A percentile compares a stretch with the other conserved stretches of the same genome.
These are phyloP conservation scores for Antennarius striatus DNA, from an alignment of 2,113 vertebrate species.

Conservation along the genomic window DNA sequence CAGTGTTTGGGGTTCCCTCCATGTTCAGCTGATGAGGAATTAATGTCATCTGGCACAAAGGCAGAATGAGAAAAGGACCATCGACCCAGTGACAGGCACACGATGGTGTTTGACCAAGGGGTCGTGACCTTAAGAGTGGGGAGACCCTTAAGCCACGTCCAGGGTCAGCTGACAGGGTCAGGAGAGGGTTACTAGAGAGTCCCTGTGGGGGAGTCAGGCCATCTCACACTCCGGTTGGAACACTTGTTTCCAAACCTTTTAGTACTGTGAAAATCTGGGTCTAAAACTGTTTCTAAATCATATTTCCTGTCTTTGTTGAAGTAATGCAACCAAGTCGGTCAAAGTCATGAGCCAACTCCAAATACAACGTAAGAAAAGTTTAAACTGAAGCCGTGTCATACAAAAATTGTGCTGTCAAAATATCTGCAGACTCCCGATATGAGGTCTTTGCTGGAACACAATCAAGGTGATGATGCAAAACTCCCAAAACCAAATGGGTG, in stretches of 20 bases:
- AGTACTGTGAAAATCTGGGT: conserved; percentile 9
- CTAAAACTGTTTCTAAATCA: conserved; percentile 45
- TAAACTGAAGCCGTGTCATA: conserved; percentile 5
- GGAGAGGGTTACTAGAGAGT: conserved; percentile 48
- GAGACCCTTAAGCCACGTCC: conserved; percentile 49
- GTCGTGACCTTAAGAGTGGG: conserved; percentile 45
- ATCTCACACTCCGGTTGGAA: not conserved
- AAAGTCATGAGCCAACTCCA: conserved; percentile 20
- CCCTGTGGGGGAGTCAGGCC: conserved; percentile 50
- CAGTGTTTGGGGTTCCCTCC: conserved; percentile 38
- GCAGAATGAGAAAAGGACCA: conserved; percentile 40
- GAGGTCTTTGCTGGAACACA: conserved; percentile 1
- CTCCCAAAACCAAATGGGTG: conserved; percentile 1
- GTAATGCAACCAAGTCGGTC: conserved; percentile 15
- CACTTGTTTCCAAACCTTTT: conserved; percentile 40
- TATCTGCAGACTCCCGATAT: conserved; percentile 2
- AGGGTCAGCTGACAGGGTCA: conserved; percentile 60
- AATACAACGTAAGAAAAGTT: conserved; percentile 20
- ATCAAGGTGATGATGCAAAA: not conserved
- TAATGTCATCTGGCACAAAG: conserved; percentile 64
- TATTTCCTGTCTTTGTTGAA: conserved; percentile 43
- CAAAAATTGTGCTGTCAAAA: not conserved
- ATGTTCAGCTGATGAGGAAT: conserved; percentile 58
- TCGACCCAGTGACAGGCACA: conserved; percentile 59
- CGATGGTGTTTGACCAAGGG: conserved; percentile 61